Percentiles rank a stretch among this genome's conserved stretches.
These are phyloP conservation scores for Elegia similella DNA, from an alignment of 2,888 invertebrate genomes.

Conservation along the genomic window DNA sequence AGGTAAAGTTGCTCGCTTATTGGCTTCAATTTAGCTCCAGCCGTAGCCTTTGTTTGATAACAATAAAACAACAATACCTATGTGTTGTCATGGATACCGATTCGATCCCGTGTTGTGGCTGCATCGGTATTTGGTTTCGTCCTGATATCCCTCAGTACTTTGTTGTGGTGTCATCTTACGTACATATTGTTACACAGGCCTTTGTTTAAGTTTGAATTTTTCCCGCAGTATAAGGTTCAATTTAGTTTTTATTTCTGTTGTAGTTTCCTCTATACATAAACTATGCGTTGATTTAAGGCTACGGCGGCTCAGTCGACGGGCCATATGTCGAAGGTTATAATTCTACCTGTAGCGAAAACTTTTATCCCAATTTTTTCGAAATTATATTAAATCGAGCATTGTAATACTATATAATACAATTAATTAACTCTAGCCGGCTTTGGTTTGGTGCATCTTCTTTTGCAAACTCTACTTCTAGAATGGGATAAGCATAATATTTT, in stretches of 20 bases:
- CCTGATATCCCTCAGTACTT: not conserved
- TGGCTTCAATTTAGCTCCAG: not conserved
- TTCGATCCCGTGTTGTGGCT: constrained; percentile 23
- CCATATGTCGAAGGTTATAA: too few species aligned
- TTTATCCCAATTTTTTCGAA: too few species aligned
- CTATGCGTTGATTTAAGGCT: too few species aligned
- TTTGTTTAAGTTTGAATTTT: not conserved
- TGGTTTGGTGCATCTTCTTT: too few species aligned
- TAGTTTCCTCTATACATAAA: too few species aligned
- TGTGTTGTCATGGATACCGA: constrained; percentile 44
- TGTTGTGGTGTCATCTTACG: not conserved
- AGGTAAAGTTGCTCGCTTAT: not conserved
- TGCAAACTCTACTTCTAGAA: too few species aligned
- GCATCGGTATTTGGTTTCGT: constrained; percentile 8
- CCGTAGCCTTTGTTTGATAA: constrained; percentile 48
- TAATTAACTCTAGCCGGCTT: too few species aligned
- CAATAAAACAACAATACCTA: constrained; percentile 25
- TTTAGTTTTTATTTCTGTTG: not conserved
- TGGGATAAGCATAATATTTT: too few species aligned
- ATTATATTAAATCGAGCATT: too few species aligned
- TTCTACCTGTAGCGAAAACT: too few species aligned
- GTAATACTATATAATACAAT: too few species aligned
- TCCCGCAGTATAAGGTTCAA: not conserved
- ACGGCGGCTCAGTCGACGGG: too few species aligned
- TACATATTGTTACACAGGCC: not conserved